These are phyloP conservation scores for Petromus typicus DNA, from an alignment of 2,113 vertebrate species.

Conservation along the genomic window DNA sequence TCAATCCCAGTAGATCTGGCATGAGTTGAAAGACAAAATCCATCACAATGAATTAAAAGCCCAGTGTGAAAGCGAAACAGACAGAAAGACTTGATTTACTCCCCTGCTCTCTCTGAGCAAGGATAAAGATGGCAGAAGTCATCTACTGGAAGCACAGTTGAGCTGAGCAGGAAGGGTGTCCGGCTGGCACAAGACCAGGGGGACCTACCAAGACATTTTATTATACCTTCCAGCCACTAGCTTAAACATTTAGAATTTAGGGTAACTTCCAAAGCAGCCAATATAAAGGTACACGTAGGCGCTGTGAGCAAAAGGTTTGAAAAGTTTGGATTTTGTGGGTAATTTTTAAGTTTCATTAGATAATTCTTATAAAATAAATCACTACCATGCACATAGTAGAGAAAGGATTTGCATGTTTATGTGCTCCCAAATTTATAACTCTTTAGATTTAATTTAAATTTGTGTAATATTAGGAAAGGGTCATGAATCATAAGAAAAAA, in stretches of 20 bases:
- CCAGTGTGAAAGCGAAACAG: slow-evolving; percentile 59
- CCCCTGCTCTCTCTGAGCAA: neutral
- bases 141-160: neutral
- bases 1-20: slow-evolving; percentile 67
- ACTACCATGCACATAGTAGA: neutral
- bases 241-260: neutral
- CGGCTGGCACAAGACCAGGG: neutral
- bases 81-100: slow-evolving; percentile 71
- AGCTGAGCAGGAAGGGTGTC: neutral
- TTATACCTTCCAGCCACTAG: neutral
- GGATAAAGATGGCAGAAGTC: neutral
- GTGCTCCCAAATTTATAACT: neutral
- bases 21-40: slow-evolving; percentile 75
- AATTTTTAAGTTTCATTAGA: slow-evolving; percentile 30
- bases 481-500: neutral
- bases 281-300: neutral
- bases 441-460: neutral
- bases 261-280: neutral
- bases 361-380: slow-evolving; percentile 15
- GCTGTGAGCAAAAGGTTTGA: neutral
- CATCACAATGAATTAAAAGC: slow-evolving; percentile 76
- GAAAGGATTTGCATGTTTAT: neutral
- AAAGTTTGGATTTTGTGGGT: neutral
- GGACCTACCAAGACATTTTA: neutral
- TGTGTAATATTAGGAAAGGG: neutral